Evolutionary conservation across 2,888 invertebrate genomes (phyloP).

Genomic region (Volucella zonaria): DNA sequence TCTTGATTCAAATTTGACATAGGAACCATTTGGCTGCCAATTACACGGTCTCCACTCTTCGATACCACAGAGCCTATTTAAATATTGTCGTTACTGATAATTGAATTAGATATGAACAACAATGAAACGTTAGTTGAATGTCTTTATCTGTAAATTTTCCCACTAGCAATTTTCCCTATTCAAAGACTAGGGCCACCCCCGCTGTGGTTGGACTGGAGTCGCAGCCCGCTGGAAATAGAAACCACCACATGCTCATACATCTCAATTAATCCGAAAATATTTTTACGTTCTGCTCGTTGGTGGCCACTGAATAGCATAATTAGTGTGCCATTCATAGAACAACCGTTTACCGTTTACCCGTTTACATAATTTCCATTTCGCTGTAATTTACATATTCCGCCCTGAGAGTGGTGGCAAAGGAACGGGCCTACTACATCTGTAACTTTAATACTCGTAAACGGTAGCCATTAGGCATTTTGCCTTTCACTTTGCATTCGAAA

Average conservation of each 20-base stretch:
- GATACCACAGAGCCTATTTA: too few species aligned
- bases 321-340: constrained; percentile 66
- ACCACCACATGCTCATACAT: constrained; percentile 60
- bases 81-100: too few species aligned
- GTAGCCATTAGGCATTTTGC: constrained; percentile 69
- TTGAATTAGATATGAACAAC: too few species aligned
- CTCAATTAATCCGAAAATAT: constrained; percentile 69
- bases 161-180: constrained; percentile 10
- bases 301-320: constrained; percentile 70
- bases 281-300: constrained; percentile 51
- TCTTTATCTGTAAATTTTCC: constrained; percentile 40
- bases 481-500: constrained; percentile 47
- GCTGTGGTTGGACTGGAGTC: constrained; percentile 1
- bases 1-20: too few species aligned
- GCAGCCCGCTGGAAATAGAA: background rate
- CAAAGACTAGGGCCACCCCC: constrained; percentile 9
- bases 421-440: too few species aligned
- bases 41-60: too few species aligned
- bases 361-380: constrained; percentile 68
- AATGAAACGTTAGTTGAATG: constrained; percentile 1
- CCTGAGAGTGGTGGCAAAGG: constrained; percentile 12
- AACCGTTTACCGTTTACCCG: constrained; percentile 30
- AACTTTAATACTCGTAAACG: constrained; percentile 35
- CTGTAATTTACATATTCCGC: constrained; percentile 66
- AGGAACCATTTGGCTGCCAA: too few species aligned